Percentiles rank a stretch among this genome's conserved stretches.
Evolutionary conservation across 2,888 invertebrate genomes (phyloP).

Genomic region (Acronicta psi): DNA sequence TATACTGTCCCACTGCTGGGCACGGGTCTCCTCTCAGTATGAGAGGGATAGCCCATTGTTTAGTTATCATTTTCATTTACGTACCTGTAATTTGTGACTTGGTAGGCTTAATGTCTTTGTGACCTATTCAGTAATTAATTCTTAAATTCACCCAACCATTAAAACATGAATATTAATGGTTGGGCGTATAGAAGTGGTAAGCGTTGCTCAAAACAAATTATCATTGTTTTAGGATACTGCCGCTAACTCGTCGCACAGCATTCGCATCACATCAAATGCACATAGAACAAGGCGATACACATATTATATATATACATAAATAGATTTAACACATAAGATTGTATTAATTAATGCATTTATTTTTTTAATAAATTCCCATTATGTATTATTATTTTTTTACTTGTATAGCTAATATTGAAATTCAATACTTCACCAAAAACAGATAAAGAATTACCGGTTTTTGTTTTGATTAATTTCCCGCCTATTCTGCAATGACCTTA

Average conservation of each 20-base stretch:
- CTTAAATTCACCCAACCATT: background rate
- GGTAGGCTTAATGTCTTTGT: background rate
- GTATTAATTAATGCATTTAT: constrained; percentile 42
- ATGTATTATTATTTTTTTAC: constrained; percentile 12
- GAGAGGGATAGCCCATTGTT: too few relatives aligned
- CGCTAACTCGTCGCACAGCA: constrained; percentile 22
- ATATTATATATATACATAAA: constrained; percentile 19
- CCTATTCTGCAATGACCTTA: too few relatives aligned
- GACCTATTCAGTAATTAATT: background rate
- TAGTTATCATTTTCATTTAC: too few relatives aligned
- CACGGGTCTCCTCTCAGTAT: too few relatives aligned
- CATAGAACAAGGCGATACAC: constrained; percentile 13
- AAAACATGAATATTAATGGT: too few relatives aligned
- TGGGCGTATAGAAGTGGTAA: background rate
- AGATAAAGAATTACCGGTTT: too few relatives aligned
- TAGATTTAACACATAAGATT: constrained; percentile 5
- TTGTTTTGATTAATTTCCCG: too few relatives aligned
- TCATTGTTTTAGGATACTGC: constrained; percentile 43
- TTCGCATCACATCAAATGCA: constrained; percentile 29
- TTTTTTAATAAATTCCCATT: constrained; percentile 42
- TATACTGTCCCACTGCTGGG: too few relatives aligned
- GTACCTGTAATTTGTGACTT: too few relatives aligned
- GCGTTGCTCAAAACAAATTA: background rate
- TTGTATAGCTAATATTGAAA: background rate
- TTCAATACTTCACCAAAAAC: background rate